These are phyloP conservation scores for Peromyscus maniculatus DNA, from an alignment of 2,113 vertebrate species.

Conservation along the genomic window DNA sequence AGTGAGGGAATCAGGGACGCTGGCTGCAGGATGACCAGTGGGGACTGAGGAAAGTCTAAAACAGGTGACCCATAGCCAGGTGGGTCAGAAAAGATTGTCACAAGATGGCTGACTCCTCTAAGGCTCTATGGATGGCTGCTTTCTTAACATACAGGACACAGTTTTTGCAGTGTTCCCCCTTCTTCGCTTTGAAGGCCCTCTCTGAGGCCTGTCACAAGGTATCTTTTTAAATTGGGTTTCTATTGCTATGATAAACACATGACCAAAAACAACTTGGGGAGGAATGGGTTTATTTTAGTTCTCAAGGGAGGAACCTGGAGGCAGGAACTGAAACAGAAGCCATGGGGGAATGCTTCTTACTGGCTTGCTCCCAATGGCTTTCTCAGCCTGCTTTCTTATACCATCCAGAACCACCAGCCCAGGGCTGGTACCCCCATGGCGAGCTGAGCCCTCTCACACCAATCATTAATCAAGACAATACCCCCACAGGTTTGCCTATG, in stretches of 20 bases:
- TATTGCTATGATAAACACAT: background rate
- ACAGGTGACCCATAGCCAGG: background rate
- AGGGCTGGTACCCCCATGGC: background rate
- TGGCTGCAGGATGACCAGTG: background rate
- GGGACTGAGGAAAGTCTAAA: background rate
- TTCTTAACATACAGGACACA: slow-evolving; percentile 51
- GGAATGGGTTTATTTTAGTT: background rate
- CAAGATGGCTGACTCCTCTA: background rate
- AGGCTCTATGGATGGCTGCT: background rate
- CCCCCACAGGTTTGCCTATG: background rate
- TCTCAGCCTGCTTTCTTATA: background rate
- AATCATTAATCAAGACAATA: background rate
- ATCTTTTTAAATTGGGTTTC: background rate
- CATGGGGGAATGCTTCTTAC: background rate
- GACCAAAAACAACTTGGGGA: background rate
- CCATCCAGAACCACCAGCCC: background rate
- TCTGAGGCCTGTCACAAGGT: background rate
- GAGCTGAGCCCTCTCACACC: background rate
- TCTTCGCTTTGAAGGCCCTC: background rate
- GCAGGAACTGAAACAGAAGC: background rate
- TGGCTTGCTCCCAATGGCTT: background rate
- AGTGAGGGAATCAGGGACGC: background rate
- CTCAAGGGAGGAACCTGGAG: background rate
- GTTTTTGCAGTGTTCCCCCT: slow-evolving; percentile 26
- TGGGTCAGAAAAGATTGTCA: slow-evolving; percentile 1